Conservation (phyloP, 2,888 invertebrate genomes). For the Eumerus sabulonum region DNA sequence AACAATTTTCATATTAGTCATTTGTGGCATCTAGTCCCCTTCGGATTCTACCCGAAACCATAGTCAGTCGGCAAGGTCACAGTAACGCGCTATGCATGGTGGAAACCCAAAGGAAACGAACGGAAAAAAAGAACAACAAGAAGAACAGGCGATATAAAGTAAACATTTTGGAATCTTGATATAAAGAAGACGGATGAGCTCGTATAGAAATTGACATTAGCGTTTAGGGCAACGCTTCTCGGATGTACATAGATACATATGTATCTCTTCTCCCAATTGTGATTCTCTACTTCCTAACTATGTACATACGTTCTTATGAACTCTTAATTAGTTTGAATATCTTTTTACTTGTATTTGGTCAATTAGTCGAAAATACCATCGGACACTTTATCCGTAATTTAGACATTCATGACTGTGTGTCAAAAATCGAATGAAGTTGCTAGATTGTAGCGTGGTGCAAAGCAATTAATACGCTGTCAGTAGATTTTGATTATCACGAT, state of each 20-base stretch:
- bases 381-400: constrained; percentile 15
- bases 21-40: constrained; percentile 30
- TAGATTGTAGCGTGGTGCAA: constrained; percentile 30
- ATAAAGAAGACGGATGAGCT: constrained; percentile 53
- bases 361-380: not conserved
- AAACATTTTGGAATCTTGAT: constrained; percentile 30
- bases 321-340: constrained; percentile 51
- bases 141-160: constrained; percentile 13
- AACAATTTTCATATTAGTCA: constrained; percentile 26
- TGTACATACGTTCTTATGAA: constrained; percentile 35
- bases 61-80: constrained; percentile 53
- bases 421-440: constrained; percentile 26
- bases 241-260: too few relatives aligned
- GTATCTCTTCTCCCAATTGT: constrained; percentile 8
- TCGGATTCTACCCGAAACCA: constrained; percentile 15
- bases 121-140: constrained; percentile 13
- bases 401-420: constrained; percentile 30
- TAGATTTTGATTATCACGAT: constrained; percentile 24
- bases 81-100: not conserved
- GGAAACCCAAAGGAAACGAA: constrained; percentile 1
- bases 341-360: too few relatives aligned
- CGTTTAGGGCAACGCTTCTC: constrained; percentile 30
- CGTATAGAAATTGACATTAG: constrained; percentile 45
- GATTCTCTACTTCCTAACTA: not conserved
- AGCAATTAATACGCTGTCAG: constrained; percentile 38